Evolutionary conservation across 2,113 vertebrate genomes (phyloP).

Genomic region (Tor tambroides): DNA sequence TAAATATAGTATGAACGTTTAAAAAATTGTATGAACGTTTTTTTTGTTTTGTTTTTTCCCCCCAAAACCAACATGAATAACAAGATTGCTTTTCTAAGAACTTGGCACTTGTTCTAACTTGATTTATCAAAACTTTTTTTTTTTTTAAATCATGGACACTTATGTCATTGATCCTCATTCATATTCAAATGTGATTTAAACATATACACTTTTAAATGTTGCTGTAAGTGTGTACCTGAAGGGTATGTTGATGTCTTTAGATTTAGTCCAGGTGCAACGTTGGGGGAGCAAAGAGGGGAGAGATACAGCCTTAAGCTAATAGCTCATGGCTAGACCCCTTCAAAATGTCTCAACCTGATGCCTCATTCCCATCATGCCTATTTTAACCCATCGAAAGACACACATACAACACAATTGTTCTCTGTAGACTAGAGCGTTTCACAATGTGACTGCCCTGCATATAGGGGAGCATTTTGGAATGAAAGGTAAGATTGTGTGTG

Average conservation of each 20-base stretch:
- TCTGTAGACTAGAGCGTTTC: constrained; percentile 64
- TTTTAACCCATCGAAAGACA: constrained; percentile 26
- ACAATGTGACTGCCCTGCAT: constrained; percentile 56
- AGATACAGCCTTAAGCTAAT: not conserved
- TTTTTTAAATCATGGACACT: too few relatives aligned
- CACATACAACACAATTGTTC: constrained; percentile 45
- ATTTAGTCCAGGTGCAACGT: constrained; percentile 13
- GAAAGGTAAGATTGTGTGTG: constrained; percentile 78
- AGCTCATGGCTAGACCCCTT: not conserved
- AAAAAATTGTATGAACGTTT: not conserved
- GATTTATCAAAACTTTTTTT: not conserved
- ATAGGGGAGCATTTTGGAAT: constrained; percentile 55
- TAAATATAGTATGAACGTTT: too few relatives aligned
- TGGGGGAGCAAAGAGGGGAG: not conserved
- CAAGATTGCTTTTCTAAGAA: not conserved
- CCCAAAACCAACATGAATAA: not conserved
- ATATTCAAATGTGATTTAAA: not conserved
- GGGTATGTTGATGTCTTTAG: constrained; percentile 28
- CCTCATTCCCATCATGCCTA: constrained; percentile 28
- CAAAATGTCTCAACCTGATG: not conserved
- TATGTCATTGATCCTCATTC: not conserved
- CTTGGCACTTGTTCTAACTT: not conserved
- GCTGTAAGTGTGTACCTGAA: constrained; percentile 43
- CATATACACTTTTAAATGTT: not conserved
- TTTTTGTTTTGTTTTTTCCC: too few relatives aligned